A percentile compares a stretch with the other conserved stretches of the same genome.
Conservation (phyloP, 2,888 invertebrate genomes). For the Sphaerophoria taeniata region DNA sequence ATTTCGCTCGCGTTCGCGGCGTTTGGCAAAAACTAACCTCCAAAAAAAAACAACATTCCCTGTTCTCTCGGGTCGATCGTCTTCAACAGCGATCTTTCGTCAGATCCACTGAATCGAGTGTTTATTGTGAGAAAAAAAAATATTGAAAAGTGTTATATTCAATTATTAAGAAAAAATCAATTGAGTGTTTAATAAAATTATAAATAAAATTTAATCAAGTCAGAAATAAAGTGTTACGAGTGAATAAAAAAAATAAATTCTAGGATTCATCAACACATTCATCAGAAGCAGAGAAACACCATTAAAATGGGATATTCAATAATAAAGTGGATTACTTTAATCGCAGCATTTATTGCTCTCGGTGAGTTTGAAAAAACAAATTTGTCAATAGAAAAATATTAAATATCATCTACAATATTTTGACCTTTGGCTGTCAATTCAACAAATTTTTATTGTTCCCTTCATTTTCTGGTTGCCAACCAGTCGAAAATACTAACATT, state of each 20-base stretch:
- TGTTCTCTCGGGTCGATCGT: constrained; percentile 36
- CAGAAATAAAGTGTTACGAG: constrained; percentile 31
- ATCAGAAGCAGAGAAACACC: constrained; percentile 46
- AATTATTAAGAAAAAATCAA: constrained; percentile 1
- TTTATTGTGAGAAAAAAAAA: constrained; percentile 31
- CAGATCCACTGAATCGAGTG: constrained; percentile 61
- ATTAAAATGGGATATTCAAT: constrained; percentile 79
- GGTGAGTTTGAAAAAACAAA: constrained; percentile 77
- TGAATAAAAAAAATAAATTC: constrained; percentile 35
- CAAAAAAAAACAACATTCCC: constrained; percentile 34
- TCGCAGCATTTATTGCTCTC: constrained; percentile 79
- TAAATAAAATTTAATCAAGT: constrained; percentile 19
- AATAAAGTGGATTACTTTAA: constrained; percentile 81
- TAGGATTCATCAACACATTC: constrained; percentile 3
- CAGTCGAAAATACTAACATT: too few relatives aligned
- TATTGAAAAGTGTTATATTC: constrained; percentile 49
- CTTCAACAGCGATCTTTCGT: constrained; percentile 56
- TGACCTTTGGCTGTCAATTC: too few relatives aligned
- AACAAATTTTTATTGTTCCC: too few relatives aligned
- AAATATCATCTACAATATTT: too few relatives aligned
- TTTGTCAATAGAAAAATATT: too few relatives aligned
- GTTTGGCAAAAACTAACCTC: constrained; percentile 19
- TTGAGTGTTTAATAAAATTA: constrained; percentile 15
- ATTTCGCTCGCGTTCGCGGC: constrained; percentile 69
- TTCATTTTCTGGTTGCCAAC: too few relatives aligned